phyloP scores from a whole-genome alignment of 1,140 invertebrate genomes.

The Drosophila sechellia region DNA sequence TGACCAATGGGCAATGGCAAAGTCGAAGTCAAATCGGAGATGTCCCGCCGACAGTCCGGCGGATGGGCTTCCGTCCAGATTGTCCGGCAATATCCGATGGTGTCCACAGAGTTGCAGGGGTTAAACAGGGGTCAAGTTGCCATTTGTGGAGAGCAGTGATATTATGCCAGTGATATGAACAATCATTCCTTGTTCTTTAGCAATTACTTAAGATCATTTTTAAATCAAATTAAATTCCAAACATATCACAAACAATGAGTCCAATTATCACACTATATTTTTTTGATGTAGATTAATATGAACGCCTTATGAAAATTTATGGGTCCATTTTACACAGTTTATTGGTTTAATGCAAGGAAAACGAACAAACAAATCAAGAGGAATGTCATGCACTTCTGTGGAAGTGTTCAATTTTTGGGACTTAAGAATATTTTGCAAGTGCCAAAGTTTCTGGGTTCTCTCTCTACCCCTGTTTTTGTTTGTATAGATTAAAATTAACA shows the following conservation, averaged over 20 bases:
- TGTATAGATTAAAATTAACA: constrained; percentile 38
- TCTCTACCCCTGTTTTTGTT: constrained; percentile 2
- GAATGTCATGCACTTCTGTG: constrained; percentile 1
- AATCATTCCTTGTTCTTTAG: too few species aligned
- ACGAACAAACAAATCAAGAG: not conserved
- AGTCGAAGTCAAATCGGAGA: constrained; percentile 12
- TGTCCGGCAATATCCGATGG: constrained; percentile 10
- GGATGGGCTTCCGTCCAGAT: constrained; percentile 4
- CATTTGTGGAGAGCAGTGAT: not conserved
- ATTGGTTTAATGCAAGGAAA: constrained; percentile 1
- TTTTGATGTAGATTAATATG: too few species aligned
- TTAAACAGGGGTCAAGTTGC: not conserved
- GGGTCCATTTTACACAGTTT: not conserved
- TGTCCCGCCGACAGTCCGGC: constrained; percentile 7
- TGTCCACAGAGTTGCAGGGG: not conserved
- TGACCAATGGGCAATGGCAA: constrained; percentile 28
- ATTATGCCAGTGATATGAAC: too few species aligned
- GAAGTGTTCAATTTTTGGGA: constrained; percentile 18
- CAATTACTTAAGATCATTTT: too few species aligned
- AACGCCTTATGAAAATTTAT: constrained; percentile 1
- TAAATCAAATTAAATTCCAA: too few species aligned
- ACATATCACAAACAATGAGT: too few species aligned
- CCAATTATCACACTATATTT: too few species aligned
- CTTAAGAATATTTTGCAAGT: constrained; percentile 8
- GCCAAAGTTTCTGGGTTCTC: constrained; percentile 2